Evolutionary conservation across 2,888 invertebrate species (phyloP), one percentile per base, ranked within the genome.

Genomic region (Tetropium fuscum): DNA sequence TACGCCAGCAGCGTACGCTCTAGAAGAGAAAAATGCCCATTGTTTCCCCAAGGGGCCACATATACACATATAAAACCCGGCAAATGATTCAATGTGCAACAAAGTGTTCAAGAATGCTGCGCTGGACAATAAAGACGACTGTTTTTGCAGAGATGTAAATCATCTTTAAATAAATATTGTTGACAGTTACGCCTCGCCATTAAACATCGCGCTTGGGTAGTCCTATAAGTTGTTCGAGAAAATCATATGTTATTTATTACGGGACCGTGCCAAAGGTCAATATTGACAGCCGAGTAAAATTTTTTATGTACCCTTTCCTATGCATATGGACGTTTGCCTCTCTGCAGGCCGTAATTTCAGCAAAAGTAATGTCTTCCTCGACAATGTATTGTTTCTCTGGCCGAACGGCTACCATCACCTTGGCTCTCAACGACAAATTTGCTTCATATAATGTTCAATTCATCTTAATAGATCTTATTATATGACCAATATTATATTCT

Each of bases 91-190:
- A 13, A 13, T 10, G 10, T 49, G 49, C 49, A 49, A 49, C 49
- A 49, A 49, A 22, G 49, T 49, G 38, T 38, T 38, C 38, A 49
- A 25, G 49, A 49, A 49, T 49, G 49, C 49, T 20, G 36, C 36
- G 13, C 30, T 18, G 15, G 49, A 49, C 49, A 49, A 49, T 49
- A 49, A 49, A 36, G 25, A 38, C 49, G 49, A 49, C 49, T 38
- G 48, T 48, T 48, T 34, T 34, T 36, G 53, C 44, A 30, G 30
- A 45, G 44, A 47, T 47, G 60, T 81, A 81, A 81, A 81, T 81
- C 81, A 81, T 76, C 72, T 74, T 69, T 77, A 79, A 79, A 81
- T 81, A 81, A 81, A 81, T 80, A 81, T 76, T 73, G 78, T 78
- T 78, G 80, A 80, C 80, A 81, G 81, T 81, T 79, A 76, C 77